Evolutionary conservation across 2,888 invertebrate species (phyloP).

Genomic region (Cataglyphis albicans): DNA sequence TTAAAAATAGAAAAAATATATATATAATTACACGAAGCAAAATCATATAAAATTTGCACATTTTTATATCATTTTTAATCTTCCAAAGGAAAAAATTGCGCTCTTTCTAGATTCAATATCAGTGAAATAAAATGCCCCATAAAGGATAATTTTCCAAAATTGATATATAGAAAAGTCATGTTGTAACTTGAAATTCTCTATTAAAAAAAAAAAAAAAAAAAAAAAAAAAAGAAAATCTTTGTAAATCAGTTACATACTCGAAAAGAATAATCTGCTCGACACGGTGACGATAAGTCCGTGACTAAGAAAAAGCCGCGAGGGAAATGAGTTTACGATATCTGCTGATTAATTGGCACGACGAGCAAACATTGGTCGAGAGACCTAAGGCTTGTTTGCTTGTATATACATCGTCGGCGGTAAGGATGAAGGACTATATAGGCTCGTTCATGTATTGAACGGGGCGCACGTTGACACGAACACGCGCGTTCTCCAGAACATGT

Average conservation of each 20-base stretch:
- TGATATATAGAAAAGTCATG: not conserved
- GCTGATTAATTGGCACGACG: slow-evolving; percentile 83
- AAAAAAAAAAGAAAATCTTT: not conserved
- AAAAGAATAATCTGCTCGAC: slow-evolving; percentile 32
- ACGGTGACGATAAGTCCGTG: slow-evolving; percentile 40
- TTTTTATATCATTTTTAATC: not conserved
- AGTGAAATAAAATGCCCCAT: not conserved
- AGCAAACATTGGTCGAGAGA: slow-evolving; percentile 80
- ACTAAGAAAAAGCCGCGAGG: slow-evolving; percentile 69
- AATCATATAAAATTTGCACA: not conserved
- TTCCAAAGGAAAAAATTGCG: not conserved
- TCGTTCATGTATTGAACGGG: slow-evolving; percentile 72
- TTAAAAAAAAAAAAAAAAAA: too few relatives aligned
- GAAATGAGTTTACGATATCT: slow-evolving; percentile 76
- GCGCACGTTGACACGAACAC: slow-evolving; percentile 66
- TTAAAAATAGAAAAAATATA: not conserved
- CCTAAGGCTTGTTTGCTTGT: slow-evolving; percentile 80
- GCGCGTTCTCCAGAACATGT: slow-evolving; percentile 80
- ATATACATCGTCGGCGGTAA: slow-evolving; percentile 70
- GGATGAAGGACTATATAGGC: slow-evolving; percentile 66
- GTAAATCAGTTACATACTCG: slow-evolving; percentile 2
- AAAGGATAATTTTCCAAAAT: not conserved
- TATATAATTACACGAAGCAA: not conserved
- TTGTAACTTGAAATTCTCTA: not conserved
- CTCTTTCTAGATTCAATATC: not conserved